Evolutionary conservation across 2,797 vertebrate species (phyloP), one percentile per base, ranked within the genome.

Genomic region (Anas capensis): DNA sequence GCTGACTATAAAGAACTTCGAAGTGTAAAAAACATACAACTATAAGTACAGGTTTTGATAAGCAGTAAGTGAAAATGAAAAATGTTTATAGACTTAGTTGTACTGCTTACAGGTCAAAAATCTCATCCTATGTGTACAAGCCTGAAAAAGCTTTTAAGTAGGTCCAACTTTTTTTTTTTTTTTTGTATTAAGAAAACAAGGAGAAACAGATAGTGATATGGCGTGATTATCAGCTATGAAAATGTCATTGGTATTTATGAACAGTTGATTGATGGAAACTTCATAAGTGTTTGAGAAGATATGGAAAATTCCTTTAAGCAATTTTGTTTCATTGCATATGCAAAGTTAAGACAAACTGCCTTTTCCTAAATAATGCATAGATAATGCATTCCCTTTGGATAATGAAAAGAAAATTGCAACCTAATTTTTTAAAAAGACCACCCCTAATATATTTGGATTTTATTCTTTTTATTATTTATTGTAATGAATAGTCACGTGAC

Each of bases 321-420:
- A 2, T 68, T 77, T 69, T 80, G 72, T 83, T 82, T 31, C 6
- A 38, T 29, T 56, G 64, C 14, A 51, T 36, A 87, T 14, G 16
- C 60, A 89, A 89, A 89, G 48, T 64, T 77, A 89, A 91, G 48
- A 57, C 38, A 90, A 92, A 76, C 88, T 18, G 51, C 13, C 49
- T 91, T 89, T 87, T 36, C 44, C 57, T 42, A 62, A 79, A 69
- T 71, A 87, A 84, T 27, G 65, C 58, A 69, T 42, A 46, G 57
- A 70, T 75, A 91, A 90, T 33, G 26, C 29, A 85, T 73, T 87
- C 19, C 94, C 81, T 89, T 85, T 33, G 57, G 79, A 88, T 57
- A 91, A 95, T 38, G 34, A 24, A 81, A 86, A 91, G 38, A 85
- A 34, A 26, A 80, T 49, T 58, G 38, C 19, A 96, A 49, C 29